Base-by-base conservation (phyloP, 1,140 invertebrate species). In the Drosophila truncata region DNA sequence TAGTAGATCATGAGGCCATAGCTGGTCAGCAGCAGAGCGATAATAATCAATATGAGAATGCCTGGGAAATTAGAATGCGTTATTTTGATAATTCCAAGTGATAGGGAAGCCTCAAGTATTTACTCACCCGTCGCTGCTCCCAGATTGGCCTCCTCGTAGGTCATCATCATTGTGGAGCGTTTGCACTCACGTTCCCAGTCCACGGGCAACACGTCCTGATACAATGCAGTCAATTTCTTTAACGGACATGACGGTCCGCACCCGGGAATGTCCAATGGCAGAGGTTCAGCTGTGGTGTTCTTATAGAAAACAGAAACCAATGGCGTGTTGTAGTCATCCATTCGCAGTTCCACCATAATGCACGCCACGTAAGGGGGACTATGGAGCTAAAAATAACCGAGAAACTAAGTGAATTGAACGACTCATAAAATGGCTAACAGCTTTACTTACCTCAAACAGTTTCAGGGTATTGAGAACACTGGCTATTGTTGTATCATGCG, bases 401-500 rank as follows among this genome's bases (percentile, higher is more conserved):
- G 42, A 14, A 33, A 27, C 5, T 18, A 47, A n/a, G 9, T 54
- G 5, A n/a, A 11, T 16, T 16, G 8, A 54, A 35, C 0, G 6
- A 54, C 4, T 54, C 8, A 7, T 5, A 11, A 16, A 64, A 67
- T 25, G 2, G 44, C 33, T n/a, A 27, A 3, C 11, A 4, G 10
- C 7, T 35, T 8, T 3, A 13, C 60, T 66, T 60, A 93, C 93
- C 60, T 98, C 94, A 91, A 96, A 98, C 6, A 98, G 78, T 16
- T 95, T 94, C 29, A 98, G 92, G 1, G 95, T 94, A 90, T 95
- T 95, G 6, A 98, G 93, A 31, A 98, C 79, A 80, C 95, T 96
- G 1, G 96, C 95, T 10, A 98, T 91, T 0, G 96, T 98, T 5
- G 96, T 95, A 92, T 98, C 98, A 92, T 98, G 97, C 29, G 94